A percentile compares a stretch with the other conserved stretches of the same genome.
Evolutionary conservation across 2,113 vertebrate species (phyloP).

Genomic region (Oncorhynchus masou): DNA sequence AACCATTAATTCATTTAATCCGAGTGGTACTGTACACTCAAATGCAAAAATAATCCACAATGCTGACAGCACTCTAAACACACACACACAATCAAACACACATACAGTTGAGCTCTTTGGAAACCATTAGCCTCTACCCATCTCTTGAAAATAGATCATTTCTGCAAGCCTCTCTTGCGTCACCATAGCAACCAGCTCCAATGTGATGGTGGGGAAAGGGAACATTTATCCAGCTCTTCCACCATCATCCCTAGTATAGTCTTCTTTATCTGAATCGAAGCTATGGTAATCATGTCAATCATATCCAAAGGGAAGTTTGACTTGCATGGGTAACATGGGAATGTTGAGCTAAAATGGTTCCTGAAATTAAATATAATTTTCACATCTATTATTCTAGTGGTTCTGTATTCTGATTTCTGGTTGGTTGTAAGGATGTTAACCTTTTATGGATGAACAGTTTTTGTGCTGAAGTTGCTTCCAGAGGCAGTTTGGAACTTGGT

Average conservation of each 20-base stretch:
- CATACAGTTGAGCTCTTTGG: constrained; percentile 51
- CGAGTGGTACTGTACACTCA: not conserved
- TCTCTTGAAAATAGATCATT: constrained; percentile 62
- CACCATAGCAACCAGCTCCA: constrained; percentile 66
- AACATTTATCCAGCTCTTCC: constrained; percentile 28
- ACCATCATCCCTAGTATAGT: constrained; percentile 19
- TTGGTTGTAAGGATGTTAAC: no score
- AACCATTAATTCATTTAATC: not conserved
- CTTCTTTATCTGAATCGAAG: not conserved
- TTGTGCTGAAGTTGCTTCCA: no score
- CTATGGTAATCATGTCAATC: no score
- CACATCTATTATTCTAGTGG: no score
- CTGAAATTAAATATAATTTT: no score
- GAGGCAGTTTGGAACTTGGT: no score
- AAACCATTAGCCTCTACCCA: constrained; percentile 47
- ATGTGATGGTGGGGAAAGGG: constrained; percentile 35
- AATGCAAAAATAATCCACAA: no score
- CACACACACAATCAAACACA: constrained; percentile 14
- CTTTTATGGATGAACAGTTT: no score
- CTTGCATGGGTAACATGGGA: no score
- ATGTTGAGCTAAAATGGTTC: no score
- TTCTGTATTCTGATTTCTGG: no score
- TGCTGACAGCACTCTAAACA: not conserved
- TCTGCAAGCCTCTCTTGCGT: constrained; percentile 50
- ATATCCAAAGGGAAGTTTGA: no score